These are phyloP conservation scores for Pseudois nayaur DNA, from an alignment of 2,113 vertebrate genomes.

Conservation along the genomic window DNA sequence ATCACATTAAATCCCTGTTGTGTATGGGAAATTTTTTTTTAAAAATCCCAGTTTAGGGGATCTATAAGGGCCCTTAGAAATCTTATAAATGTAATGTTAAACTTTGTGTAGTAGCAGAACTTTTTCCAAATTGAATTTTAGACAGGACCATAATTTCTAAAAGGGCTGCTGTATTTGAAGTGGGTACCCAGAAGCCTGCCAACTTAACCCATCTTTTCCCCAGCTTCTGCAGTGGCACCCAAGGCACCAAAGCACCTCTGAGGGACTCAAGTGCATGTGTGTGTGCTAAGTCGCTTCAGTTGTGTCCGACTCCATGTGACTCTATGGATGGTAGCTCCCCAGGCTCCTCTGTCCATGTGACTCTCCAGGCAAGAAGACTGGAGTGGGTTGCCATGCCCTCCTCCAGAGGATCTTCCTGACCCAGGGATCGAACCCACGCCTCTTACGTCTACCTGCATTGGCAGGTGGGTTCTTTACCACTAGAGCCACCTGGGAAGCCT, in stretches of 20 bases:
- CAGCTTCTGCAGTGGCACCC: background rate
- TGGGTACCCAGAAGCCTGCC: background rate
- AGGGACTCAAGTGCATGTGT: background rate
- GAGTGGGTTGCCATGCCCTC: background rate
- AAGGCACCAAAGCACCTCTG: background rate
- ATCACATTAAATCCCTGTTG: background rate
- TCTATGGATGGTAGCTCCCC: background rate
- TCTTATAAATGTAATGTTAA: background rate
- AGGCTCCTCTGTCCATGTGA: background rate
- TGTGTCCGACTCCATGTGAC: background rate
- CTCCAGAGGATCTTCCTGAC: background rate
- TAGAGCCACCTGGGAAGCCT: background rate
- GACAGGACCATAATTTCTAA: background rate
- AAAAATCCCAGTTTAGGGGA: slow-evolving; percentile 17
- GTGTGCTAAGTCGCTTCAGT: background rate
- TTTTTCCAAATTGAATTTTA: slow-evolving; percentile 11
- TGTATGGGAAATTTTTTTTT: background rate
- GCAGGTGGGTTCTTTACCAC: background rate
- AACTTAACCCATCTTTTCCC: background rate
- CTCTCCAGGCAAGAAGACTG: background rate
- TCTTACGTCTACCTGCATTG: background rate
- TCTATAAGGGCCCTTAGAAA: slow-evolving; percentile 4
- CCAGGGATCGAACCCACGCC: background rate
- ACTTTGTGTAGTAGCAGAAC: background rate
- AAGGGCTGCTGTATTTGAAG: slow-evolving; percentile 10